phyloP scores from a whole-genome alignment of 2,113 vertebrate species.

The Dipodomys merriami region DNA sequence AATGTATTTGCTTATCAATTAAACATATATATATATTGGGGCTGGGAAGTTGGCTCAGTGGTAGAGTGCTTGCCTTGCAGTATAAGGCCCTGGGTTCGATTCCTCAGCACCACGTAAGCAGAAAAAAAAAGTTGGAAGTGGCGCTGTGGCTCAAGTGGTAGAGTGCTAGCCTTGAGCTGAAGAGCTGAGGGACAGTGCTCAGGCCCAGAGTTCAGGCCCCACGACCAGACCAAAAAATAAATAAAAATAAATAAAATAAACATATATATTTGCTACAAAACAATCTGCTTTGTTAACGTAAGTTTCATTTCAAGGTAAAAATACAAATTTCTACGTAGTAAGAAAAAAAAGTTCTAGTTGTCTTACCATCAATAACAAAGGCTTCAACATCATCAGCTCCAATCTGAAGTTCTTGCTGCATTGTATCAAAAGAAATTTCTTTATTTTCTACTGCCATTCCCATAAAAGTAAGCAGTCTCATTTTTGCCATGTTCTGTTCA shows the following conservation, averaged over 20 bases:
- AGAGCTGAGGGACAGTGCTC: too few species aligned
- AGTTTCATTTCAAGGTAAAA: slow-evolving; percentile 41
- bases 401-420: slow-evolving; percentile 98
- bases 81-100: too few species aligned
- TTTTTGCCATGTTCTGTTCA: slow-evolving; percentile 98
- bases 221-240: too few species aligned
- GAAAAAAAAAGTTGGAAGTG: too few species aligned
- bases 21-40: neutral
- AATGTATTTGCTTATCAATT: neutral
- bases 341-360: slow-evolving; percentile 37
- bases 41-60: too few species aligned
- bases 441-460: slow-evolving; percentile 99
- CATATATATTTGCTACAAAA: neutral
- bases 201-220: too few species aligned
- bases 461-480: slow-evolving; percentile 99
- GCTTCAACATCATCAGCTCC: slow-evolving; percentile 97
- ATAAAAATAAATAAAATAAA: too few species aligned
- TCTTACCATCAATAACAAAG: slow-evolving; percentile 97
- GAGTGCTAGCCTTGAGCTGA: too few species aligned
- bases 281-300: neutral
- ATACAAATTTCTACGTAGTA: neutral
- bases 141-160: too few species aligned
- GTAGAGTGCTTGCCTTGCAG: too few species aligned
- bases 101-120: too few species aligned
- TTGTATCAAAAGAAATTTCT: slow-evolving; percentile 97